Percentiles rank a stretch among this genome's conserved stretches.
Conservation (phyloP, 2,888 invertebrate species). For the Ochropacha duplaris region DNA sequence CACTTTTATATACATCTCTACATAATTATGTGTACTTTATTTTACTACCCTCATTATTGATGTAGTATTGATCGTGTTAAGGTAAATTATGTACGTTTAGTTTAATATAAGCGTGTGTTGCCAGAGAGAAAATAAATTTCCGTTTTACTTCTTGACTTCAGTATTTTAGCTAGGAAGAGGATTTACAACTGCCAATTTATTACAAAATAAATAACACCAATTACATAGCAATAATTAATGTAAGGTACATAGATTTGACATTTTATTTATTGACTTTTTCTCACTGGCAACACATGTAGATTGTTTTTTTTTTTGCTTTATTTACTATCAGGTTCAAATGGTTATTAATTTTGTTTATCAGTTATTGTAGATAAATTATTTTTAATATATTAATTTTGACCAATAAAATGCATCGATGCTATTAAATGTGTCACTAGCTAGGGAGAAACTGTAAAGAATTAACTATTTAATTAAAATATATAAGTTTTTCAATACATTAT, state of each 20-base stretch:
- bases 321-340: constrained; percentile 60
- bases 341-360: constrained; percentile 69
- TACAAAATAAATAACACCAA: constrained; percentile 4
- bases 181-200: constrained; percentile 13
- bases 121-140: constrained; percentile 19
- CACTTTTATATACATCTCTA: constrained; percentile 43
- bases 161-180: constrained; percentile 6
- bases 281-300: constrained; percentile 49
- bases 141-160: constrained; percentile 10
- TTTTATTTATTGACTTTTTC: constrained; percentile 23
- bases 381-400: constrained; percentile 76
- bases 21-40: constrained; percentile 33
- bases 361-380: constrained; percentile 77
- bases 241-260: constrained; percentile 16
- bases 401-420: constrained; percentile 79
- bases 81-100: constrained; percentile 49
- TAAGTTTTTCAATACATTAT: constrained; percentile 74
- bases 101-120: constrained; percentile 37
- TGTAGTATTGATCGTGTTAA: constrained; percentile 54
- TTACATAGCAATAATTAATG: constrained; percentile 11
- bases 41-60: constrained; percentile 47
- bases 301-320: constrained; percentile 50
- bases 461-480: constrained; percentile 83
- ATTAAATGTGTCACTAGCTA: constrained; percentile 76
- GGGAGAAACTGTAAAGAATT: constrained; percentile 81